These are phyloP conservation scores for Branchinecta lynchi DNA, from an alignment of 1,140 invertebrate species.

Conservation along the genomic window DNA sequence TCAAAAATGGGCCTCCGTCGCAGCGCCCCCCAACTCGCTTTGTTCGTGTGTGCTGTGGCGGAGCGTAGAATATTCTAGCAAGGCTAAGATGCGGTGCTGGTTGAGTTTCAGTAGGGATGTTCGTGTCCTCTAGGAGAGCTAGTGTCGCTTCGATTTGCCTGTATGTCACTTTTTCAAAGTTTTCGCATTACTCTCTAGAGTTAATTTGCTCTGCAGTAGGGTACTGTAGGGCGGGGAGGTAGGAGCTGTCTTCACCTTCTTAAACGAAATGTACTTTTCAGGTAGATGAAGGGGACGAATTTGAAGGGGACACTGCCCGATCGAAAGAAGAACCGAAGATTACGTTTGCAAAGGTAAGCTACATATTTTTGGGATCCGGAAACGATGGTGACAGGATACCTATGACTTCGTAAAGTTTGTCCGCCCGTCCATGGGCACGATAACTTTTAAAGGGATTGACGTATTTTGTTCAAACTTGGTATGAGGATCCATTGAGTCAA, in stretches of 20 bases:
- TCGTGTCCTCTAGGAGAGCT: no score
- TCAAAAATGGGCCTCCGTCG: no score
- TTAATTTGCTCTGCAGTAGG: neutral
- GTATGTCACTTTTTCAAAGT: slow-evolving; percentile 11
- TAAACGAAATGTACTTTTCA: slow-evolving; percentile 26
- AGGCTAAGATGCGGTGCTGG: no score
- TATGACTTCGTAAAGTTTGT: neutral
- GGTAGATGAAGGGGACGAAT: slow-evolving; percentile 60
- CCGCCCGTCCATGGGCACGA: neutral
- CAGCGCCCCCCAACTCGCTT: no score
- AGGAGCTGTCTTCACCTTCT: neutral
- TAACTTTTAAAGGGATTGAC: neutral
- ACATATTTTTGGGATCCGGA: no score
- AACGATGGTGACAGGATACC: neutral
- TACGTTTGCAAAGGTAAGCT: slow-evolving; percentile 63
- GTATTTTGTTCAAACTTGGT: neutral
- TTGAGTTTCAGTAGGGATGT: no score
- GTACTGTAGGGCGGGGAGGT: neutral
- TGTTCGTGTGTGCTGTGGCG: no score
- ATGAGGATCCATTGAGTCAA: neutral
- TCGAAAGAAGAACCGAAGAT: slow-evolving; percentile 62
- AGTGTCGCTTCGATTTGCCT: no score
- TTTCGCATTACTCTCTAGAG: neutral
- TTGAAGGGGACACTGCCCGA: slow-evolving; percentile 49
- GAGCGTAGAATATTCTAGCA: no score